Base-by-base conservation (phyloP, 2,113 vertebrate genomes). In the Riparia riparia region DNA sequence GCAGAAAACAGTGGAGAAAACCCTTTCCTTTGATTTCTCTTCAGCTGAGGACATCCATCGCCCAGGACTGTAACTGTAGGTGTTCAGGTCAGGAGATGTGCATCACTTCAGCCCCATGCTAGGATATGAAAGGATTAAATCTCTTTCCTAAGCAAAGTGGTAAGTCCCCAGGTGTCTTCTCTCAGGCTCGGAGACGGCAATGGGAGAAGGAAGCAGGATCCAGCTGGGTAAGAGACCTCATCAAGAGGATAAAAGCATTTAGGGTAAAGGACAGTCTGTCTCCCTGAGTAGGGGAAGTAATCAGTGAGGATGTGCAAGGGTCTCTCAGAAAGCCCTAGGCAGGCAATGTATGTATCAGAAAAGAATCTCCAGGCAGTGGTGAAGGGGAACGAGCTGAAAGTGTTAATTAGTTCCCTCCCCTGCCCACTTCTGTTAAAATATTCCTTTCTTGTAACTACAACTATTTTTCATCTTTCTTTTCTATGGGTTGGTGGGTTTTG, bases 191-290 rank as follows among this genome's bases (percentile, higher is more conserved):
- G 83, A 97, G 92, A 96, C 79, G 95, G 95, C 83, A 86, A 49
- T 93, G 96, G 87, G 95, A 87, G 78, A 95, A 95, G 57, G 86
- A 96, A 88, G 92, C 76, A 81, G 91, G 57, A 96, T 97, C 93
- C 96, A 97, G 90, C 96, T 97, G 89, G 47, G 94, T 93, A 94
- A 94, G 88, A 93, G 94, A 96, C 90, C 88, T 96, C 95, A 96
- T 95, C 90, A 96, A 97, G 96, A 96, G 73, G 77, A 89, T 97
- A 90, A 96, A 96, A 96, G 94, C 96, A 90, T 95, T 93, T 96
- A 95, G 94, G 93, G 86, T 91, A 96, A 87, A 94, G 92, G 89
- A 94, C 78, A 89, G 90, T 42, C 93, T 83, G 66, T 80, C 77
- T 95, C 78, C 39, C 84, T 87, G 86, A 91, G 89, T 42, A 84